phyloP scores from a whole-genome alignment of 1,140 invertebrate species.

The Aphelenchoides fujianensis region DNA sequence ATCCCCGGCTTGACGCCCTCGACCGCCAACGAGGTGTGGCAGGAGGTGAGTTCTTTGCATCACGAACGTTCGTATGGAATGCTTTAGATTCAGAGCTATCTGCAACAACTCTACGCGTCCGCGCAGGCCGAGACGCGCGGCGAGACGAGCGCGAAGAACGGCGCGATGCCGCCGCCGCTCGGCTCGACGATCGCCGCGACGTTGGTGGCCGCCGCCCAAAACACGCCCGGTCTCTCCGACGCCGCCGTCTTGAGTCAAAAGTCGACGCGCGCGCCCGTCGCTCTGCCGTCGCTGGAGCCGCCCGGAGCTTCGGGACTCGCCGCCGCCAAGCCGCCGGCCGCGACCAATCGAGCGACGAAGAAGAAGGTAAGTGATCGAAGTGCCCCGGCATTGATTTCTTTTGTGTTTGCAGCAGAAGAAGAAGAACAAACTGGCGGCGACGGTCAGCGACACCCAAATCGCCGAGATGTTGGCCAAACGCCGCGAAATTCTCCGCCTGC shows the following conservation, averaged over 20 bases:
- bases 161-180: not conserved
- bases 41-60: too few species aligned
- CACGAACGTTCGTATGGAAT: too few species aligned
- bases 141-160: not conserved
- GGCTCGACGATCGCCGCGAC: not conserved
- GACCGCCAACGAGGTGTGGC: slow-evolving; percentile 1
- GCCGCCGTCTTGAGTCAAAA: not conserved
- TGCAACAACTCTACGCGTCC: not conserved
- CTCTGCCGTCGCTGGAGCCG: not conserved
- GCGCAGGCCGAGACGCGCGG: not conserved
- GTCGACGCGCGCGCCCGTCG: too few species aligned
- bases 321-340: too few species aligned
- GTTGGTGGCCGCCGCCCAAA: not conserved
- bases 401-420: not conserved
- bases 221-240: not conserved
- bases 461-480: not conserved
- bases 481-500: not conserved
- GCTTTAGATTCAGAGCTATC: slow-evolving; percentile 4
- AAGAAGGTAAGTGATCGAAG: slow-evolving; percentile 7
- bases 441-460: slow-evolving; percentile 13
- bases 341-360: not conserved
- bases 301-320: not conserved
- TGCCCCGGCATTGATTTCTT: not conserved
- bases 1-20: not conserved
- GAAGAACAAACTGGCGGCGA: slow-evolving; percentile 17